Conservation (phyloP, 2,797 vertebrate genomes). For the Ataeniobius toweri region DNA sequence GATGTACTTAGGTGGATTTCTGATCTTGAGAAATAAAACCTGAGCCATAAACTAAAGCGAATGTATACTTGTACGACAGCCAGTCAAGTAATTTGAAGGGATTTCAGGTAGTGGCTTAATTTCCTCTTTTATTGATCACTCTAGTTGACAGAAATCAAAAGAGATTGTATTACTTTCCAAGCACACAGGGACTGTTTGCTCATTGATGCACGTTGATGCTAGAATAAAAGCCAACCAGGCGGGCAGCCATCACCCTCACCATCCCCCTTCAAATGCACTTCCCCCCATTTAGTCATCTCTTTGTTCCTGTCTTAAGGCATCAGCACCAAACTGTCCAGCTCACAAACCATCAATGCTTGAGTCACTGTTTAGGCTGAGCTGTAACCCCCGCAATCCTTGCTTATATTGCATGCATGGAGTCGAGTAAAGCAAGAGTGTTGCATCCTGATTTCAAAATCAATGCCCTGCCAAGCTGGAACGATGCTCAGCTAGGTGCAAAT, state of each 20-base stretch:
- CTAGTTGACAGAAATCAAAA: conserved; percentile 64
- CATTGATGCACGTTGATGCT: conserved; percentile 72
- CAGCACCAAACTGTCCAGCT: conserved; percentile 65
- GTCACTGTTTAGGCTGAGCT: conserved; percentile 49
- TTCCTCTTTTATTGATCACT: conserved; percentile 54
- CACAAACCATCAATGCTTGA: conserved; percentile 63
- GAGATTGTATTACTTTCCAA: conserved; percentile 58
- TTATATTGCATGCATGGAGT: conserved; percentile 28
- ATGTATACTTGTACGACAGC: conserved; percentile 43
- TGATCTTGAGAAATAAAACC: conserved; percentile 58
- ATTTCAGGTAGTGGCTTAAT: conserved; percentile 51
- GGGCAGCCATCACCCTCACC: conserved; percentile 66
- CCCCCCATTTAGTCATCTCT: conserved; percentile 69
- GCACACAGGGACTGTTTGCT: conserved; percentile 70
- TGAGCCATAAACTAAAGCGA: conserved; percentile 54
- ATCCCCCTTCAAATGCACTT: conserved; percentile 58
- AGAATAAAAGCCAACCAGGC: conserved; percentile 74
- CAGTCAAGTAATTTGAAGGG: conserved; percentile 34
- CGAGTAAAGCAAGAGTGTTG: conserved; percentile 39
- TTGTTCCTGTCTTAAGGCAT: conserved; percentile 74
- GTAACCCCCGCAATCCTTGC: conserved; percentile 17
- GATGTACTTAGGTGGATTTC: conserved; percentile 74
- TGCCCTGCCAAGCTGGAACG: conserved; percentile 56
- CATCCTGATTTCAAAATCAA: conserved; percentile 62
- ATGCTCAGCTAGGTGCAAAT: conserved; percentile 52